Base-by-base conservation (phyloP, 2,888 invertebrate genomes). In the Amorpha juglandis region DNA sequence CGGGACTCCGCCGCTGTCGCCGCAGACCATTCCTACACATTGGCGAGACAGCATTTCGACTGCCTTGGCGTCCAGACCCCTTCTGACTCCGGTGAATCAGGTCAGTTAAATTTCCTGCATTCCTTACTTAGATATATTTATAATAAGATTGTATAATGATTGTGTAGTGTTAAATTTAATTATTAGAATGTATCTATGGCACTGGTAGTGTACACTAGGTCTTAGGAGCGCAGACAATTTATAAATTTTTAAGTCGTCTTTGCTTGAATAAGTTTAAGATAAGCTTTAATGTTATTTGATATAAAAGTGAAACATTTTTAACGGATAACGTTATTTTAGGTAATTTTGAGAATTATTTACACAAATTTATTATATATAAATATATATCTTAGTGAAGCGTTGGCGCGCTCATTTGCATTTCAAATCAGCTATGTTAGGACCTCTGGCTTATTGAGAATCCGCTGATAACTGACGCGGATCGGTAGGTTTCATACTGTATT, bases 1-100 rank as follows among this genome's bases (percentile, higher is more conserved):
- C 81, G 92, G 77, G 94, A 89, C 73, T 90, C 90, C 38, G 90
- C 89, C 63, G 88, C 88, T 48, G 90, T 93, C 65, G 90, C 97
- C 94, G 93, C 97, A 94, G 93, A 96, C 95, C 90, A 93, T 72
- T 92, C 92, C 0, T 93, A 93, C 81, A 97, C 97, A 74, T 95
- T 96, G 73, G 95, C 95, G 72, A 94, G 95, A 78, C 92, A 91
- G 85, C 94, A 93, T 83, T 94, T 95, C 71, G 96, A 96, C 81
- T 94, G 94, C 77, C 95, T 97, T 64, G 97, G 97, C 75, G 95
- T 97, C 35, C 97, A 97, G 82, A 98, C 98, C 73, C 98, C 98
- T 66, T 98, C 98, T 52, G 98, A 98, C 95, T 98, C 98, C 71
- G 97, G 98, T 95, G 93, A 96, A 91, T 92, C 92, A 89, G 92